Evolutionary conservation across 2,888 invertebrate species (phyloP), one percentile per base, ranked within the genome.

Genomic region (Idaea dimidiata): DNA sequence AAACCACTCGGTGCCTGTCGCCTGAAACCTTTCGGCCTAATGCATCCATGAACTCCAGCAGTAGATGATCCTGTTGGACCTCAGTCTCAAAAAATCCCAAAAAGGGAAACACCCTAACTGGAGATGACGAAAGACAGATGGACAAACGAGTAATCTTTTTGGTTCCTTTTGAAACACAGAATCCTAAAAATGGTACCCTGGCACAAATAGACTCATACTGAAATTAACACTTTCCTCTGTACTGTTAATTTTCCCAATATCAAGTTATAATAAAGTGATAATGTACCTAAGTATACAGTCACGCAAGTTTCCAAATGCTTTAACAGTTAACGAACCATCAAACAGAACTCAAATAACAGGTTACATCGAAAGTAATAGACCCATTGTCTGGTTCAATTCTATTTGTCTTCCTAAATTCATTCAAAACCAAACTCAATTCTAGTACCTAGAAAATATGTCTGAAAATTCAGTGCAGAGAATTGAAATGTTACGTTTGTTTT

Each of bases 301-400:
- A 43, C 43, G 43, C 68, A 70, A 72, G 73, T 72, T 76, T 75
- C 74, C 72, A 68, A 77, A 68, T 75, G 72, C 74, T 79, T 79
- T 73, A 73, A 71, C 80, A 80, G 79, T 81, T 87, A 83, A 79
- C 83, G 83, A 82, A 82, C 81, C 89, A 85, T 87, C 84, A 87
- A 88, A 89, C 80, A 72, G 73, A 77, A 77, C 84, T 65, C 62
- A 60, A 83, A 86, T 86, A 88, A 86, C 88, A 88, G 81, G 79
- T 82, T 84, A 88, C 89, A 87, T 84, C 82, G 89, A 89, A 89
- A 89, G 89, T 86, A 78, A 80, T 70, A 71, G 74, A 73, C 65
- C 77, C 70, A 83, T 86, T 85, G 86, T 86, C 70, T 72, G 69
- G 68, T 17, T 55, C 16, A 55, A 16, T 55, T 55, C 17, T 16